Evolutionary conservation across 1,140 invertebrate genomes (phyloP), one percentile per base, ranked within the genome.

Genomic region (Cyrtorhinus lividipennis): DNA sequence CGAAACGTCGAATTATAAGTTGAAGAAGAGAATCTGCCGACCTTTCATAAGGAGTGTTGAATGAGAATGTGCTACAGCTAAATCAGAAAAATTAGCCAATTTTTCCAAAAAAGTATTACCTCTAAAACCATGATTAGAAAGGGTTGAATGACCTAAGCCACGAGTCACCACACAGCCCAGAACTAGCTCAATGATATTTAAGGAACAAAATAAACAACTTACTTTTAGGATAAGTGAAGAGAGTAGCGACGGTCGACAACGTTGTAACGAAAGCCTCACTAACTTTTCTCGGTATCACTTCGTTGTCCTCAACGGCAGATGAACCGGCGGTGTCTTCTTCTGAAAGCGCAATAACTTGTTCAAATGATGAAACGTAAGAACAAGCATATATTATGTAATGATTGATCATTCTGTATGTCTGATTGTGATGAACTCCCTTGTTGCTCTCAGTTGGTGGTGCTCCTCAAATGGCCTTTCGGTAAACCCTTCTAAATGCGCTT

Each of bases 191-290:
- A n/a, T n/a, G n/a, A 5, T 45, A 25, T 10, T 22, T 44, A 61
- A 61, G 10, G 30, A 18, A 30, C 12, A 10, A 61, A 20, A 45
- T n/a, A 46, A 57, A 18, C 10, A 53, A 69, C 71, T 72, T 68
- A 80, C 77, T 73, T 71, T 78, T 79, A 5, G 78, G 78, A 68
- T 79, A 79, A 44, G 75, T 77, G 5, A 81, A 69, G 45, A 81
- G 79, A 13, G 77, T 76, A 27, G 78, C 78, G 22, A 82, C 81
- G 18, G 76, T 79, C 58, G 74, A 79, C 10, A 85, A 68, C 0
- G 82, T 82, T 48, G 77, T 83, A 15, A 81, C 78, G 1, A 84
- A 77, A 12, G 78, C 81, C 70, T 85, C 83, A 8, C 81, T 77
- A 59, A 81, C 79, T 72, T 82, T 83, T 62, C 83, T 74, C 0